Evolutionary conservation across 2,113 vertebrate genomes (phyloP), one percentile per base, ranked within the genome.

Genomic region (Clarias macrocephalus): DNA sequence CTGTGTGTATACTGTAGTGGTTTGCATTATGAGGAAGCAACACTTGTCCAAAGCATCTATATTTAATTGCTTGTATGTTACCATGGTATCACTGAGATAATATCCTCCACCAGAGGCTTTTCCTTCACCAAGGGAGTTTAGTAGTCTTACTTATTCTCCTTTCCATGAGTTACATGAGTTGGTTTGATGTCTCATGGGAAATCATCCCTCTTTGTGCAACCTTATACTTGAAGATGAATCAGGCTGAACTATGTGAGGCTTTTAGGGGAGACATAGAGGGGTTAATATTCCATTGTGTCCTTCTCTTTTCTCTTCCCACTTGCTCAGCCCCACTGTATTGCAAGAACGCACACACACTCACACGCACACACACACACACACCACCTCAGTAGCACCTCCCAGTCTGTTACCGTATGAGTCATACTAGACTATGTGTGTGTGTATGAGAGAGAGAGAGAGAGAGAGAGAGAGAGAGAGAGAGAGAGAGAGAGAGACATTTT

Each of bases 301-400:
- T 23, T 75, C 37, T 42, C 19, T 81, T 57, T 81, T 59, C 54
- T 42, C 80, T 65, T 82, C 60, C 60, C 60, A 82, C 60, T 65
- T 13, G 0, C 21, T 76, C 23, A 54, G 7, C 3, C 48, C 23
- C 75, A 77, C 75, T 54, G 23, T 54, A 77, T 54, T 10, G 42
- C 37, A 42, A 33, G 42, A 33, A 73, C 33, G 13, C 65, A 28
- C 65, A n/a, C 42, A 15, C 33, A 66, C 33, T 16, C 30, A 63
- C 30, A 48, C 59, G 63, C 59, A 63, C 59, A 82, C 56, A 63
- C 30, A 82, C 59, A 80, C 79, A 59, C 79, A 65, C 23, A 52
- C 37, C 48, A n/a, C 77, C 48, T 56, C 80, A 82, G 28, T 60
- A 21, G 30, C 23, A 37, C 30, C 30, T 62, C 57, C 60, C 30